These are phyloP conservation scores for Gandaritis pyraliata DNA, from an alignment of 2,888 invertebrate genomes.

Conservation along the genomic window DNA sequence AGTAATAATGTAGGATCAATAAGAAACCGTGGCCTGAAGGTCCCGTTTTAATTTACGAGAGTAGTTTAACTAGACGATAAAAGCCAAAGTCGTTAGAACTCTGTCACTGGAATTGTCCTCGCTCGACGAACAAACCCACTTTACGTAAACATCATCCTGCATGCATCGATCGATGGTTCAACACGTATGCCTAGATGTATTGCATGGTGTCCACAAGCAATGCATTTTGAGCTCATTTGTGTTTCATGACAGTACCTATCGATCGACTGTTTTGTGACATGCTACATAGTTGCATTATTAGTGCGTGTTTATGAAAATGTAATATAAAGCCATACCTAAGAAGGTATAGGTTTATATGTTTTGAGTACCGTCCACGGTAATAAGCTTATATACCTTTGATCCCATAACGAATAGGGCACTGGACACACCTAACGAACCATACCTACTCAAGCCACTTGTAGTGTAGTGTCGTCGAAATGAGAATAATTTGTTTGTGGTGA, in stretches of 20 bases:
- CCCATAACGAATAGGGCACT: conserved; percentile 3
- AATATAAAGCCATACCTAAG: background rate
- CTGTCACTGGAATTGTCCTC: background rate
- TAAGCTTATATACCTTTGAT: conserved; percentile 10
- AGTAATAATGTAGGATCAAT: no score
- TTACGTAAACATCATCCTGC: background rate
- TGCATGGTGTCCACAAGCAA: conserved; percentile 8
- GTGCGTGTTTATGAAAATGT: background rate
- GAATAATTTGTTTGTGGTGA: conserved; percentile 1
- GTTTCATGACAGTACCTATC: conserved; percentile 10
- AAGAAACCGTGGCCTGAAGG: no score
- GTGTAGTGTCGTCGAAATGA: background rate
- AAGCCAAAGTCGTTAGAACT: no score
- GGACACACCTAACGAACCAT: conserved; percentile 6
- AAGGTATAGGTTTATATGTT: background rate
- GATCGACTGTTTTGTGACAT: conserved; percentile 11
- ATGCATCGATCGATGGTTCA: background rate
- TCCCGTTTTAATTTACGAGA: background rate
- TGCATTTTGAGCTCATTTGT: conserved; percentile 23
- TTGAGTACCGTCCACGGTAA: background rate
- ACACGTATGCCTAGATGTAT: conserved; percentile 16
- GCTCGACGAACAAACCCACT: background rate
- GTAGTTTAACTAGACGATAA: no score
- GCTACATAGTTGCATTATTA: conserved; percentile 11
- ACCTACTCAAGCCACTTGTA: conserved; percentile 2